Conservation (phyloP, 2,113 vertebrate genomes). For the Stomatorhinus ivindoensis region DNA sequence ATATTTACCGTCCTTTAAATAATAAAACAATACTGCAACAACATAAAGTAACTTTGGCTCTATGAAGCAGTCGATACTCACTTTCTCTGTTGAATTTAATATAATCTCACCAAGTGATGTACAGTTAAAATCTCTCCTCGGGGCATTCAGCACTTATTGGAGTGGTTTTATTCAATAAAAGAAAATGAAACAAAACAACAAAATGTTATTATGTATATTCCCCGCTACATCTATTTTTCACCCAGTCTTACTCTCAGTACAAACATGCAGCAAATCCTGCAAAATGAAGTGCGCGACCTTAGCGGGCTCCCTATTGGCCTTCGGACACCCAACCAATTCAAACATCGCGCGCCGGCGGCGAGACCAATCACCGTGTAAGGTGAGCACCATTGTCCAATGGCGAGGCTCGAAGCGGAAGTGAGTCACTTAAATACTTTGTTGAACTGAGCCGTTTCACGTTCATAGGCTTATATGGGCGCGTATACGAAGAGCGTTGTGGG, state of each 20-base stretch:
- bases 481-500: neutral
- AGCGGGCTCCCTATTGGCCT: neutral
- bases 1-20: neutral
- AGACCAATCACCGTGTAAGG: constrained; percentile 4
- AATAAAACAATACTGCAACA: neutral
- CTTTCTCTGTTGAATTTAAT: neutral
- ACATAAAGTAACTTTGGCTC: neutral
- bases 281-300: neutral
- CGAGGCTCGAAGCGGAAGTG: neutral
- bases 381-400: neutral
- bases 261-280: neutral
- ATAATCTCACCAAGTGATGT: neutral
- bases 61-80: constrained; percentile 1
- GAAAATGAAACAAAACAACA: neutral
- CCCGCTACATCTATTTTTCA: neutral
- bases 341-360: constrained; percentile 48
- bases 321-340: constrained; percentile 35
- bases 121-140: neutral
- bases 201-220: neutral
- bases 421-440: neutral
- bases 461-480: neutral
- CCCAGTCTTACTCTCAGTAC: no score
- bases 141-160: neutral
- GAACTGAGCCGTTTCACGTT: neutral
- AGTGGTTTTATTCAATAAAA: neutral